These are phyloP conservation scores for Saturnia pavonia DNA, from an alignment of 2,888 invertebrate genomes.

Conservation along the genomic window DNA sequence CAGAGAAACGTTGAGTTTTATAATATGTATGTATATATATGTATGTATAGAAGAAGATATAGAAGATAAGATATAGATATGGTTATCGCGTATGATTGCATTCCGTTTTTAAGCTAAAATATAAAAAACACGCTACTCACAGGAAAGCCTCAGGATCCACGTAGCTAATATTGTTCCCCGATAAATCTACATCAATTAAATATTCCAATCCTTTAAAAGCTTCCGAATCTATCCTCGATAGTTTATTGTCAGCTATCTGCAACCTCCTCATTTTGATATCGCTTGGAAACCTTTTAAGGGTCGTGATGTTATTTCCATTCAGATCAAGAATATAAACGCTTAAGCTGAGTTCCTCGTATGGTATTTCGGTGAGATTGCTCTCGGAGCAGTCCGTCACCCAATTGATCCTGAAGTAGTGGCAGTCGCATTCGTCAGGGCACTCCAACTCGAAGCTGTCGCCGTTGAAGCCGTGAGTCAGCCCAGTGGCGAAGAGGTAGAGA, in stretches of 20 bases:
- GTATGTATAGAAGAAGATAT: too few species aligned
- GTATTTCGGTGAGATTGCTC: conserved; percentile 86
- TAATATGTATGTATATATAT: too few species aligned
- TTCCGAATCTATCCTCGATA: conserved; percentile 82
- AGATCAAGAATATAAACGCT: conserved; percentile 87
- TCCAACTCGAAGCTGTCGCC: conserved; percentile 85
- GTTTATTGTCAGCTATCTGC: conserved; percentile 85
- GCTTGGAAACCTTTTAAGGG: conserved; percentile 83
- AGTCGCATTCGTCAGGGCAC: conserved; percentile 88
- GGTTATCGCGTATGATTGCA: neutral
- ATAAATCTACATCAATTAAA: conserved; percentile 86
- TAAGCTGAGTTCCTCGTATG: conserved; percentile 85
- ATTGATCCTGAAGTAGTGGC: conserved; percentile 88
- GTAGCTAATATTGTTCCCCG: conserved; percentile 83
- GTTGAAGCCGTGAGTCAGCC: conserved; percentile 68
- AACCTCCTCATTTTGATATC: conserved; percentile 86
- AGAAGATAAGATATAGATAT: too few species aligned
- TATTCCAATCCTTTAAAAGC: conserved; percentile 85
- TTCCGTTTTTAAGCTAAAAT: neutral
- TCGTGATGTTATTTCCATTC: conserved; percentile 85
- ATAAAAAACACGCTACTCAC: conserved; percentile 68
- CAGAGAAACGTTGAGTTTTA: too few species aligned
- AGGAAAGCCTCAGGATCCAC: conserved; percentile 85
- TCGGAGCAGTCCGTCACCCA: conserved; percentile 90
- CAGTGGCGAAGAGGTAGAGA: conserved; percentile 51